Evolutionary conservation across 2,797 vertebrate species (phyloP).

Genomic region (Gila robusta): DNA sequence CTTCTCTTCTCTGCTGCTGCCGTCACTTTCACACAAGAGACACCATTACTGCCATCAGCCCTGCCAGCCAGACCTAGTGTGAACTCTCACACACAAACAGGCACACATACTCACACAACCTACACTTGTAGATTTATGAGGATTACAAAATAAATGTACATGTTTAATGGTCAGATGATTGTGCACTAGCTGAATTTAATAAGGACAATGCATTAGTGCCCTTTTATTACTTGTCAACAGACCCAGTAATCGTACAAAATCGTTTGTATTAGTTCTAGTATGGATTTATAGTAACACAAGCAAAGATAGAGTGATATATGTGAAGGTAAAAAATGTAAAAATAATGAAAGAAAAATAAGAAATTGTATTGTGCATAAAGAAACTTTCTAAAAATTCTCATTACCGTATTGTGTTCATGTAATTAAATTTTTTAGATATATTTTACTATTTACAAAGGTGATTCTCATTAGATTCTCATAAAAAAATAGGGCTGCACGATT

Average conservation of each 20-base stretch:
- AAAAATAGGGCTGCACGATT: no score
- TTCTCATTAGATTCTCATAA: background rate
- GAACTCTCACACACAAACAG: background rate
- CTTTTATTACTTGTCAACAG: background rate
- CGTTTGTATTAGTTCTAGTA: background rate
- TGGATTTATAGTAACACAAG: background rate
- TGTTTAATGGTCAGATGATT: background rate
- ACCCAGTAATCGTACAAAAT: background rate
- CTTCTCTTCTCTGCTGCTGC: slow-evolving; percentile 16
- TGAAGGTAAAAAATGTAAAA: background rate
- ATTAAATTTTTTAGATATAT: background rate
- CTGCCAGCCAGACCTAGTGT: background rate
- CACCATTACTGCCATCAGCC: slow-evolving; percentile 4
- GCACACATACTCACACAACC: slow-evolving; percentile 27
- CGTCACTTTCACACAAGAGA: slow-evolving; percentile 16
- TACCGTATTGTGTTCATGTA: background rate
- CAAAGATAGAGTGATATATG: background rate
- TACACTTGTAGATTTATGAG: background rate
- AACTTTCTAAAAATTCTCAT: background rate
- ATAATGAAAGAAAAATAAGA: background rate
- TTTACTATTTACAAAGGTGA: background rate
- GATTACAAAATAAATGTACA: background rate
- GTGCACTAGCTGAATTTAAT: background rate
- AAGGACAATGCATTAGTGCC: no score
- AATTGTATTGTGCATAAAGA: background rate